Evolutionary conservation across 2,888 invertebrate species (phyloP), one percentile per base, ranked within the genome.

Genomic region (Meiosimyza decipiens): DNA sequence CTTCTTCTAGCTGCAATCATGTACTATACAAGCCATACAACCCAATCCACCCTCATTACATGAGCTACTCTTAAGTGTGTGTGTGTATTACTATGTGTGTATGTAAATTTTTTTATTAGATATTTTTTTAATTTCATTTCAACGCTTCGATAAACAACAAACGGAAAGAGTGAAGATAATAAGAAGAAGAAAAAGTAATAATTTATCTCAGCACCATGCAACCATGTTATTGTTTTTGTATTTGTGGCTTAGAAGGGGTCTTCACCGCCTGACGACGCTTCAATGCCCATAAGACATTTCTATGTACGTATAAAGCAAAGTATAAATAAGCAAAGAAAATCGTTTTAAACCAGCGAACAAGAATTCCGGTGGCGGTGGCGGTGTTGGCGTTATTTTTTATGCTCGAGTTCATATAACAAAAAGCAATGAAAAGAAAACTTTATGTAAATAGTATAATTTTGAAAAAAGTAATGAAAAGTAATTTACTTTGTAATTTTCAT

Each of bases 71-170:
- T 47, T 63, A n/a, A 63, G 40, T 22, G 15, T 60, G 60, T 51
- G 50, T 60, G 16, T 52, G 59, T 47, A 67, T 62, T 69, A 33
- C 57, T n/a, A 54, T 22, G 9, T 5, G 2, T 55, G n/a, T 33
- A 55, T 33, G 13, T 22, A n/a, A 18, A n/a, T 55, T 33, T 18
- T 50, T 57, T 69, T 62, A 69, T 69, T 18, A 11, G 22, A 12
- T 15, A 4, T 55, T 15, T n/a, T 18, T 22, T 22, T 51, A 55
- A 59, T 54, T 57, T 65, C 57, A 59, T 50, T 71, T 65, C 64
- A 71, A 65, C 71, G 71, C 64, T 65, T 65, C 71, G 64, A 64
- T 71, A 65, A 71, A 40, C 65, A 71, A 59, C 65, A 50, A 65
- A 51, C 71, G 71, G 71, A 65, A 71, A 52, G 40, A 59, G 59